Evolutionary conservation across 2,113 vertebrate species (phyloP).

Genomic region (Catagonus wagneri): DNA sequence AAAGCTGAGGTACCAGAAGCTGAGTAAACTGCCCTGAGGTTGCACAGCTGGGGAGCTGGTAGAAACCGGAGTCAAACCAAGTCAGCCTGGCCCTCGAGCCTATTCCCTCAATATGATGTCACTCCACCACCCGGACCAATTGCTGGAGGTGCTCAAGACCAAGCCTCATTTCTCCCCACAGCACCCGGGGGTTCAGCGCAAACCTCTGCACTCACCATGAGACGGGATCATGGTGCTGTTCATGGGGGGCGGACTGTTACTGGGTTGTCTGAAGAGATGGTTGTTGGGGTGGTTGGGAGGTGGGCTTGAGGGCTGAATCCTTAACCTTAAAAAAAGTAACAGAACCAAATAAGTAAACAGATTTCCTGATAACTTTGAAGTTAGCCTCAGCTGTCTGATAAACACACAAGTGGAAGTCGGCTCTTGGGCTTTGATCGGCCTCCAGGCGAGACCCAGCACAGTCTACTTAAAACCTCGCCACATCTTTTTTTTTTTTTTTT

Average conservation of each 20-base stretch:
- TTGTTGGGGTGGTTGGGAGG: slow-evolving; percentile 98
- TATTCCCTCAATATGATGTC: background rate
- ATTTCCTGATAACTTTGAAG: background rate
- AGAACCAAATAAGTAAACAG: background rate
- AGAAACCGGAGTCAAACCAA: background rate
- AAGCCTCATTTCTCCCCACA: background rate
- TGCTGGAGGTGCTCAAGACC: background rate
- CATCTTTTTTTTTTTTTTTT: too few species aligned
- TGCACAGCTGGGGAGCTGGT: background rate
- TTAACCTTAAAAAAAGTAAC: slow-evolving; percentile 92
- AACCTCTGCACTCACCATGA: slow-evolving; percentile 89
- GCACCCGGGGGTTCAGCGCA: rapidly evolving
- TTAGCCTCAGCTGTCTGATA: background rate
- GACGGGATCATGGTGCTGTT: slow-evolving; percentile 92
- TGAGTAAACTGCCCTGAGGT: background rate
- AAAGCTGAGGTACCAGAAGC: background rate
- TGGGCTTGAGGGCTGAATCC: slow-evolving; percentile 98
- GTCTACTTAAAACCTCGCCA: background rate
- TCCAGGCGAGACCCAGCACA: background rate
- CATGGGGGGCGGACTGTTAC: slow-evolving; percentile 95
- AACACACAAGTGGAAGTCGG: background rate
- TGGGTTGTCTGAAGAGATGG: slow-evolving; percentile 97
- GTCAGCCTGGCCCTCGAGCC: background rate
- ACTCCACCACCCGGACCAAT: background rate
- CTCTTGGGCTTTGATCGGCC: background rate